A percentile compares a stretch with the other conserved stretches of the same genome.
phyloP scores from a whole-genome alignment of 2,113 vertebrate genomes.

The Corythoichthys haematopterus region DNA sequence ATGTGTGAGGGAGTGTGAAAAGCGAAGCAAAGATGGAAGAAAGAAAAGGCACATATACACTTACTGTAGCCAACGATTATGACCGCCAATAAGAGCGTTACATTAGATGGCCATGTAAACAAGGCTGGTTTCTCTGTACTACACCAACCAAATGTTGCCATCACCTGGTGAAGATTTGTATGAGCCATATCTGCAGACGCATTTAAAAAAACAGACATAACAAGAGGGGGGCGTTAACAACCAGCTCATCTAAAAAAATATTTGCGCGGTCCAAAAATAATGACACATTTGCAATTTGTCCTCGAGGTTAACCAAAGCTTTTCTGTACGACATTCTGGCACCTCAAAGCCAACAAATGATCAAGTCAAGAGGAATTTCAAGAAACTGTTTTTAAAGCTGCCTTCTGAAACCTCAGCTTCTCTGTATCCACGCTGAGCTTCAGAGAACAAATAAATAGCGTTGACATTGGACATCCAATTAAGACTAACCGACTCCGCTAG shows the following conservation, averaged over 20 bases:
- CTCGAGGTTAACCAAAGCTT: conserved; percentile 78
- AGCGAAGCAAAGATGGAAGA: conserved; percentile 35
- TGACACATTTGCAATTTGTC: conserved; percentile 63
- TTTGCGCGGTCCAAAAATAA: conserved; percentile 37
- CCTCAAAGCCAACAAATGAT: conserved; percentile 71
- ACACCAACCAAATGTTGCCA: conserved; percentile 84
- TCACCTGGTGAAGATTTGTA: conserved; percentile 28
- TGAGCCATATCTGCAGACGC: conserved; percentile 42
- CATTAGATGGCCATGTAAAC: conserved; percentile 79
- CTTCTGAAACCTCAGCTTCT: conserved; percentile 81
- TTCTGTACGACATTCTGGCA: conserved; percentile 83
- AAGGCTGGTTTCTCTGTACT: conserved; percentile 94
- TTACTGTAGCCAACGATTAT: conserved; percentile 67
- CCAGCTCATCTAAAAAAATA: conserved; percentile 48
- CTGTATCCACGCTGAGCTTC: conserved; percentile 84
- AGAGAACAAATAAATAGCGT: conserved; percentile 87
- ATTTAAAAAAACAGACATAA: conserved; percentile 24
- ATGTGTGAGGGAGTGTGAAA: conserved; percentile 27
- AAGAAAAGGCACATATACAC: conserved; percentile 82
- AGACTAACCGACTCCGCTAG: conserved; percentile 52
- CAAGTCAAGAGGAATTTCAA: conserved; percentile 61
- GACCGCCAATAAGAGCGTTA: conserved; percentile 32
- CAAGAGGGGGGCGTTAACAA: conserved; percentile 26
- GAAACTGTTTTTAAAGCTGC: conserved; percentile 73
- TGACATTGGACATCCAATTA: conserved; percentile 73